Evolutionary conservation across 2,888 invertebrate species (phyloP).

Genomic region (Cephus rjabovi): DNA sequence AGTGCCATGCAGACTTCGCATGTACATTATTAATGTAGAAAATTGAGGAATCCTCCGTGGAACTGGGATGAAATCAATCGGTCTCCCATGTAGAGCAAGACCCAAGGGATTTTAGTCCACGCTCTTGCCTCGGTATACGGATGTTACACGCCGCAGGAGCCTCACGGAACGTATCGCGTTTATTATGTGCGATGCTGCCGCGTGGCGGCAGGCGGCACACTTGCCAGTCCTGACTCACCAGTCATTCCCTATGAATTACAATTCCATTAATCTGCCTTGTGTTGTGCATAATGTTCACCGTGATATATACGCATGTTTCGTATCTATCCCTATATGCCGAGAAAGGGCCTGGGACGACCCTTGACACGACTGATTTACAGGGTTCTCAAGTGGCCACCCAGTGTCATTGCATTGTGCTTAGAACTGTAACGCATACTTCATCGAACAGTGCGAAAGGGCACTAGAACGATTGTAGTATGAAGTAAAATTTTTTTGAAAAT

Average conservation of each 20-base stretch:
- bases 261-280: constrained; percentile 46
- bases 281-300: constrained; percentile 21
- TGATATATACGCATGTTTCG: background rate
- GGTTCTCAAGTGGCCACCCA: constrained; percentile 4
- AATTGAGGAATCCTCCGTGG: background rate
- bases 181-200: constrained; percentile 25
- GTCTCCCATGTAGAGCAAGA: background rate
- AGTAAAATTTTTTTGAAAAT: background rate
- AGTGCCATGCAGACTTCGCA: background rate
- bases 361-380: constrained; percentile 3
- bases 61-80: background rate
- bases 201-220: constrained; percentile 44
- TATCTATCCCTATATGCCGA: background rate
- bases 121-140: background rate
- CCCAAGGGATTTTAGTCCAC: background rate
- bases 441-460: background rate
- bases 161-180: background rate
- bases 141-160: background rate
- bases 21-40: background rate
- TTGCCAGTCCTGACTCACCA: constrained; percentile 24
- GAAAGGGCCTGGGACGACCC: background rate
- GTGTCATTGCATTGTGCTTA: background rate
- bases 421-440: background rate
- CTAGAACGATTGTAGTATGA: background rate
- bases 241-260: constrained; percentile 51